A percentile compares a stretch with the other conserved stretches of the same genome.
These are phyloP conservation scores for Nixonia krombeini DNA, from an alignment of 1,140 invertebrate genomes.

Conservation along the genomic window DNA sequence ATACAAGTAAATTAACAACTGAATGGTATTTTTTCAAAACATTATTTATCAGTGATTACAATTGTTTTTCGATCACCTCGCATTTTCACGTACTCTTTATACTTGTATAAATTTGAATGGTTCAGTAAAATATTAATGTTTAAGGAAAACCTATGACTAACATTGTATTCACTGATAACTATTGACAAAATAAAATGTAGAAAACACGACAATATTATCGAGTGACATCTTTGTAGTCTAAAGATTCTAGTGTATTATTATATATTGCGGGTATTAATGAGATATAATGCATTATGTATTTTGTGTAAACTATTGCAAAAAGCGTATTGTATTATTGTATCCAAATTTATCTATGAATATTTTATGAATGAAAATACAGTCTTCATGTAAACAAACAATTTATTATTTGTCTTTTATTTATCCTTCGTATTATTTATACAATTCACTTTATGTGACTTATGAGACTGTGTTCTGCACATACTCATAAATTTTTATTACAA, in stretches of 20 bases:
- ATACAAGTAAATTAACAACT: not conserved
- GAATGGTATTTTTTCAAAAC: not conserved
- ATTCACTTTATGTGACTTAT: too few species aligned
- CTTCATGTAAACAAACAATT: constrained; percentile 21
- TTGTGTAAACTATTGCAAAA: constrained; percentile 35
- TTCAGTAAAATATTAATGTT: too few species aligned
- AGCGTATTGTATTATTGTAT: constrained; percentile 30
- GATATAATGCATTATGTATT: constrained; percentile 32
- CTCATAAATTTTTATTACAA: too few species aligned
- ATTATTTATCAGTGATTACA: not conserved
- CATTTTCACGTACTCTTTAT: not conserved
- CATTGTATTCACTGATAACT: constrained; percentile 17
- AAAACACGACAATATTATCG: constrained; percentile 28
- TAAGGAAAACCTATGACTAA: too few species aligned
- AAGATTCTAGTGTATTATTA: constrained; percentile 13
- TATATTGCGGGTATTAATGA: constrained; percentile 21
- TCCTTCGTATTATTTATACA: not conserved
- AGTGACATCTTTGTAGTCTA: constrained; percentile 25
- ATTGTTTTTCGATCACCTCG: too few species aligned
- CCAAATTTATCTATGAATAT: constrained; percentile 39
- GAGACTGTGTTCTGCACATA: too few species aligned
- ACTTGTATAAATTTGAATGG: too few species aligned
- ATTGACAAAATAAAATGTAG: constrained; percentile 23
- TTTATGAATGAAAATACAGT: constrained; percentile 44
- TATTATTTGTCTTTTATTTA: too few species aligned